Conservation (phyloP, 2,888 invertebrate species). For the Scaptomyza tumidula region DNA sequence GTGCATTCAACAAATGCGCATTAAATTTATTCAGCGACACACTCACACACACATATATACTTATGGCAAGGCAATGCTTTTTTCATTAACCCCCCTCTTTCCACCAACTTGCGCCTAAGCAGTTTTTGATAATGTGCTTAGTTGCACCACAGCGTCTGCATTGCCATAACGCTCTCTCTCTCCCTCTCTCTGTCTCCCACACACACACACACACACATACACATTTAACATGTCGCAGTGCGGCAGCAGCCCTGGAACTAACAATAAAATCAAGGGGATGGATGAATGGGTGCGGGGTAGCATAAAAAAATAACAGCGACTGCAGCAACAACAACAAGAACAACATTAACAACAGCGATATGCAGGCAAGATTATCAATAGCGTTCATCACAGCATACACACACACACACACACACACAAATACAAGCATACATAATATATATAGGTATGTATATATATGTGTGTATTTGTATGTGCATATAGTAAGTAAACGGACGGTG, state of each 20-base stretch:
- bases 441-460: background rate
- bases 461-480: background rate
- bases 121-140: constrained; percentile 51
- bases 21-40: constrained; percentile 18
- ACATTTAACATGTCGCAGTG: constrained; percentile 42
- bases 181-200: background rate
- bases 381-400: constrained; percentile 55
- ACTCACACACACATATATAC: background rate
- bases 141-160: constrained; percentile 15
- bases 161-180: constrained; percentile 15
- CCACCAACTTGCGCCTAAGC: constrained; percentile 11
- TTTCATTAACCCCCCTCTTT: constrained; percentile 20
- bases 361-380: constrained; percentile 61
- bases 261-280: constrained; percentile 43
- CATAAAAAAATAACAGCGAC: constrained; percentile 22
- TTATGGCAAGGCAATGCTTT: constrained; percentile 24
- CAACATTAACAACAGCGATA: constrained; percentile 27
- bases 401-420: too few relatives aligned
- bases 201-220: background rate
- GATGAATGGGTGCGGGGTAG: background rate
- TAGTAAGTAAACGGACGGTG: constrained; percentile 23
- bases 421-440: too few relatives aligned
- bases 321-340: constrained; percentile 26
- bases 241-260: constrained; percentile 31
- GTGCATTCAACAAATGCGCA: constrained; percentile 19